A percentile compares a stretch with the other conserved stretches of the same genome.
Conservation (phyloP, 2,888 invertebrate genomes). For the Habroteleia sp. region DNA sequence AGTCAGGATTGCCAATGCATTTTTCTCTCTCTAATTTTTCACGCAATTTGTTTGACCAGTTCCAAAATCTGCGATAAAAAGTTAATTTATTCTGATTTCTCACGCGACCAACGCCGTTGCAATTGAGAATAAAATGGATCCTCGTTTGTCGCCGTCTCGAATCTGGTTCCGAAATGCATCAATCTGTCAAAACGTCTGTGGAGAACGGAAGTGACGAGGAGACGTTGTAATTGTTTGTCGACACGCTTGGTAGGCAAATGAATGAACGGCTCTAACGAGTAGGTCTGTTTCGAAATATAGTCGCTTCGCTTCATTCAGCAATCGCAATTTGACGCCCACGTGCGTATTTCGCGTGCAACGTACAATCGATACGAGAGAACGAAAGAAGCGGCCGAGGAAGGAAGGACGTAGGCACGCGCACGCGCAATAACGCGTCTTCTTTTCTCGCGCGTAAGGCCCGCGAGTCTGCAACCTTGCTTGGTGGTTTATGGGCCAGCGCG, state of each 20-base stretch:
- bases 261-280: slow-evolving; percentile 53
- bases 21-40: no score
- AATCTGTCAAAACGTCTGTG: neutral
- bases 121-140: no score
- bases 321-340: slow-evolving; percentile 61
- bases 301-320: slow-evolving; percentile 59
- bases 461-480: slow-evolving; percentile 72
- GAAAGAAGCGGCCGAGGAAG: slow-evolving; percentile 51
- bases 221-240: slow-evolving; percentile 25
- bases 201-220: slow-evolving; percentile 20
- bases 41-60: no score
- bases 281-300: slow-evolving; percentile 54
- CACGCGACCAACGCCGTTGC: no score
- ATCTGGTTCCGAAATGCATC: neutral
- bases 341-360: slow-evolving; percentile 50
- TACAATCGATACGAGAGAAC: slow-evolving; percentile 49
- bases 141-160: no score
- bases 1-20: no score
- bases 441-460: slow-evolving; percentile 47
- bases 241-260: slow-evolving; percentile 47
- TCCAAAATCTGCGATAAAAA: no score
- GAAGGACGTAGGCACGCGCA: slow-evolving; percentile 59
- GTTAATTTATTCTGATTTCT: no score
- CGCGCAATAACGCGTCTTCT: slow-evolving; percentile 44
- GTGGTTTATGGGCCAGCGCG: slow-evolving; percentile 59